Evolutionary conservation across 2,888 invertebrate genomes (phyloP).

Genomic region (Chironomus riparius): DNA sequence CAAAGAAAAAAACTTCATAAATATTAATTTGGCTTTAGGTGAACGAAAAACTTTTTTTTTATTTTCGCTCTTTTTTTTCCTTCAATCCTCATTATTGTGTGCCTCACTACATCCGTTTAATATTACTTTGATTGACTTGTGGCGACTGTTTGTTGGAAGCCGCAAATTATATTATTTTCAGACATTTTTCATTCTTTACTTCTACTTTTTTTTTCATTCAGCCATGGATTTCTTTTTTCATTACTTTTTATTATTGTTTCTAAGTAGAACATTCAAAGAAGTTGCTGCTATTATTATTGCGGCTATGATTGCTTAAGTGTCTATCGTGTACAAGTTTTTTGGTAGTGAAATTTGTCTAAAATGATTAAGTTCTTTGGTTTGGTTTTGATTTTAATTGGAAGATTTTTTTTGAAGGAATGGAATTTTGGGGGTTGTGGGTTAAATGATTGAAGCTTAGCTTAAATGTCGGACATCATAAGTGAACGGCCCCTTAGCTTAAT

Average conservation of each 20-base stretch:
- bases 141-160: constrained; percentile 27
- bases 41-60: neutral
- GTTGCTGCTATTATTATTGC: neutral
- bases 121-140: constrained; percentile 25
- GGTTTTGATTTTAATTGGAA: too few relatives aligned
- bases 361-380: too few relatives aligned
- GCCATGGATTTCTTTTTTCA: too few relatives aligned
- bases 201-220: neutral
- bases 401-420: too few relatives aligned
- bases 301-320: too few relatives aligned
- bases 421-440: too few relatives aligned
- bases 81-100: neutral
- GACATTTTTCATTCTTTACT: constrained; percentile 2
- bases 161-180: constrained; percentile 19
- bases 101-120: constrained; percentile 25
- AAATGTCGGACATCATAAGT: too few relatives aligned
- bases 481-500: too few relatives aligned
- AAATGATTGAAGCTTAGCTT: too few relatives aligned
- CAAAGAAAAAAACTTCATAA: neutral
- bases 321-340: too few relatives aligned
- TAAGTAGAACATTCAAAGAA: neutral
- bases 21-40: neutral
- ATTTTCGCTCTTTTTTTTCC: neutral
- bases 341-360: too few relatives aligned
- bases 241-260: too few relatives aligned